Base-by-base conservation (phyloP, 2,888 invertebrate species). In the Lithophane socia region DNA sequence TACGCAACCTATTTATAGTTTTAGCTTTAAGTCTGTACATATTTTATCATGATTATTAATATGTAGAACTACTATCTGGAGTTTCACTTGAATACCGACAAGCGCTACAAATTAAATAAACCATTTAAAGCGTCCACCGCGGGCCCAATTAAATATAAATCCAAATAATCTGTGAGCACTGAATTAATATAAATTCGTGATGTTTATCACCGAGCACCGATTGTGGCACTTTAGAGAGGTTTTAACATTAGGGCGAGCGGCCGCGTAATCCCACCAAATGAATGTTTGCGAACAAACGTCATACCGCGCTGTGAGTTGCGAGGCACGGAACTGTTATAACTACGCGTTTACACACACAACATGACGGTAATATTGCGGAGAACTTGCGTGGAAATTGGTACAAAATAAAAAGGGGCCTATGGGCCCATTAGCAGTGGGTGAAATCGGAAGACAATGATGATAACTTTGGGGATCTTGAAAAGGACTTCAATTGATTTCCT, bases 271-370 rank as follows among this genome's bases (percentile, higher is more conserved):
- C 86, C 52, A 21, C 82, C 65, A 82, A 74, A 87, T 87, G 76
- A 87, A 84, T 87, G 78, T 87, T 86, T 87, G 88, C 37, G 69
- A 70, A 83, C 78, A 75, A 79, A 82, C 83, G 78, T 56, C 61
- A 73, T 24, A 37, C 66, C 49, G 44, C 56, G 61, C 64, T 21
- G 37, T 61, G 24, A 54, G 74, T 60, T 44, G 10, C 52, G 18
- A 68, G 42, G 67, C 49, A 37, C 67, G 37, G 37, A 24, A 65
- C 68, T 58, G 67, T 37, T 37, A 52, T 49, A 52, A 16, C 18
- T 54, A 84, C 58, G 29, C 58, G 56, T 21, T 13, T 3, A 60
- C 61, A 49, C 12, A 18, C 61, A 61, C 29, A 10, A 18, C 13
- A 56, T 18, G 37, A 65, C 12, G 16, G 13, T 49, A 37, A 58